phyloP scores from a whole-genome alignment of 2,888 invertebrate genomes.

The Patella depressa region DNA sequence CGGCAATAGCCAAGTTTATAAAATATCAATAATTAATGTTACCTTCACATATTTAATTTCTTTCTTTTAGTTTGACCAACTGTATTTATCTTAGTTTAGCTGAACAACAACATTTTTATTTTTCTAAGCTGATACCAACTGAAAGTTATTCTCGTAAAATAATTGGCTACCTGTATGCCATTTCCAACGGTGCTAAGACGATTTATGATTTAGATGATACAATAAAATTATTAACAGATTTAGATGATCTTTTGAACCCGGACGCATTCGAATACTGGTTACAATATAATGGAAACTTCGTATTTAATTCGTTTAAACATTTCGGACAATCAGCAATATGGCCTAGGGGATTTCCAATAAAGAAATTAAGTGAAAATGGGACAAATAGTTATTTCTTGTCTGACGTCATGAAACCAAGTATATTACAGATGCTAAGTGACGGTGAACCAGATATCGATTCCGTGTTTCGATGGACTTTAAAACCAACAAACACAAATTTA shows the following conservation, averaged over 20 bases:
- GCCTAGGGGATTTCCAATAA: neutral
- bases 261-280: conserved; percentile 5
- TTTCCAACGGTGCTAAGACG: conserved; percentile 25
- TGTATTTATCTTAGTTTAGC: conserved; percentile 21
- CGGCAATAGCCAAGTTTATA: neutral
- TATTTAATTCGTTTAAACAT: conserved; percentile 13
- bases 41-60: neutral
- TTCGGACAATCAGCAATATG: neutral
- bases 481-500: conserved; percentile 28
- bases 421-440: conserved; percentile 57
- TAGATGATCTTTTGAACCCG: conserved; percentile 13
- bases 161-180: conserved; percentile 28
- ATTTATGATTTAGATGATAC: conserved; percentile 31
- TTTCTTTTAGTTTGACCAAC: conserved; percentile 19
- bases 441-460: conserved; percentile 64
- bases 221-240: conserved; percentile 21
- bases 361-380: neutral
- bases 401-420: conserved; percentile 35
- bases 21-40: neutral
- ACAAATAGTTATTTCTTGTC: conserved; percentile 29
- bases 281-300: conserved; percentile 10
- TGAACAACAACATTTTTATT: conserved; percentile 8
- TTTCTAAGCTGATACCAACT: neutral
- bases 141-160: conserved; percentile 24
- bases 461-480: conserved; percentile 51